Evolutionary conservation across 2,797 vertebrate genomes (phyloP), one percentile per base, ranked within the genome.

Genomic region (Gymnothorax reevesii): DNA sequence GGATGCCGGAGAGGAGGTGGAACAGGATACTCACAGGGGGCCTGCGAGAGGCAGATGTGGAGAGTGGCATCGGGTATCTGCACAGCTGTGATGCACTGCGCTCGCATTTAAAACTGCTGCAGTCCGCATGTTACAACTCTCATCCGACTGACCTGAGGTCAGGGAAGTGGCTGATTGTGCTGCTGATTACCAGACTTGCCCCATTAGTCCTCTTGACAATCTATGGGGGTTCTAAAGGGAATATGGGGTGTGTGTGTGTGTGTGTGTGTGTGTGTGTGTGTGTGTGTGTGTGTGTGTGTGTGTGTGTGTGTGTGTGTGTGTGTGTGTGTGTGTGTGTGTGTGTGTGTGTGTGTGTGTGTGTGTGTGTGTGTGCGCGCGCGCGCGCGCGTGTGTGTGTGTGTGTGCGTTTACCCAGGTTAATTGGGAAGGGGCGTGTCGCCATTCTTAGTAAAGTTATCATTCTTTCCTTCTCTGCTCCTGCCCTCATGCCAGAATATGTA

Each of bases 21-120:
- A 52, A 80, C 5, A 77, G 73, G 73, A 77, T 77, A 49, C 73
- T 42, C 73, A 49, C 73, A 77, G 73, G 73, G 42, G 73, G 52
- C 13, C 33, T 4, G 77, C 22, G 77, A 55, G 49, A 80, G 49
- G n/a, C 10, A 17, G 49, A 80, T 7, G 22, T 17, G 49, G 49
- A 80, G 77, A 55, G 17, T 10, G 7, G 49, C 42, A 42, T 75
- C 15, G 42, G 15, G 4, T 75, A 13, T 27, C 13, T 42, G 71
- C 6, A 79, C n/a, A 80, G 17, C 49, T 55, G 77, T 55, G 10
- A 7, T 42, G 33, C 33, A 2, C 8, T 52, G 17, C 33, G 4
- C 3, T 55, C n/a, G 54, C 52, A 80, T 55, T 7, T 9, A 55
- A 6, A 80, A 80, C 77, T 55, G 49, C 7, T 9, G 49, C 77